A percentile compares a stretch with the other conserved stretches of the same genome.
Evolutionary conservation across 37 sponge, comb jelly and placozoan species (phyloP).

Genomic region (Cliona cf. orientalis): DNA sequence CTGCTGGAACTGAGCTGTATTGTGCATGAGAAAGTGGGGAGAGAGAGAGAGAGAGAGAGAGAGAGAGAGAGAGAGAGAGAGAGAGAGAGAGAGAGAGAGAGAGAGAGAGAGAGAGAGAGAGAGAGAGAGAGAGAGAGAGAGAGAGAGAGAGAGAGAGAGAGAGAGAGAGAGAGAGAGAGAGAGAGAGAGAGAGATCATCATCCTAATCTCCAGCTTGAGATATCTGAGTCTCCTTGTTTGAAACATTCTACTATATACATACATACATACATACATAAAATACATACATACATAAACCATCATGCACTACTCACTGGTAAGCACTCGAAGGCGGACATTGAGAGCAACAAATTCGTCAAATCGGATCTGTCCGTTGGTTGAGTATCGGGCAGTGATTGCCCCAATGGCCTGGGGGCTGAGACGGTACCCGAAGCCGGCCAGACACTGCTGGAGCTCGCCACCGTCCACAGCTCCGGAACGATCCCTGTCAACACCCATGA

Average conservation of each 20-base stretch:
- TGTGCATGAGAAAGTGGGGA: neutral
- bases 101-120: neutral
- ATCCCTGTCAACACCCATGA: constrained; percentile 75
- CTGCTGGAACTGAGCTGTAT: constrained; percentile 64
- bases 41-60: neutral
- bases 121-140: neutral
- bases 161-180: neutral
- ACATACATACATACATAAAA: neutral
- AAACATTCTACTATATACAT: neutral
- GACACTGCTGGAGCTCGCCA: constrained; percentile 78
- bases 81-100: neutral
- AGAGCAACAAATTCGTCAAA: constrained; percentile 87
- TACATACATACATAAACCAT: neutral
- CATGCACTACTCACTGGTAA: constrained; percentile 62
- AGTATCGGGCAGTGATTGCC: constrained; percentile 61
- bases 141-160: neutral
- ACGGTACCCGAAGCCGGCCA: constrained; percentile 76
- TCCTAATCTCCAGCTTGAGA: neutral
- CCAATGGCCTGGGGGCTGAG: constrained; percentile 66
- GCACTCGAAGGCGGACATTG: constrained; percentile 61
- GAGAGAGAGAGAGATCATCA: neutral
- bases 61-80: neutral
- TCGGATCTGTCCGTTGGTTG: constrained; percentile 53
- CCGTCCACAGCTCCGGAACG: constrained; percentile 78
- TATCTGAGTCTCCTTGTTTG: neutral